Evolutionary conservation across 30 jellyfish, hydroid and myxozoan species (phyloP).

Genomic region (Nemopilema nomurai): DNA sequence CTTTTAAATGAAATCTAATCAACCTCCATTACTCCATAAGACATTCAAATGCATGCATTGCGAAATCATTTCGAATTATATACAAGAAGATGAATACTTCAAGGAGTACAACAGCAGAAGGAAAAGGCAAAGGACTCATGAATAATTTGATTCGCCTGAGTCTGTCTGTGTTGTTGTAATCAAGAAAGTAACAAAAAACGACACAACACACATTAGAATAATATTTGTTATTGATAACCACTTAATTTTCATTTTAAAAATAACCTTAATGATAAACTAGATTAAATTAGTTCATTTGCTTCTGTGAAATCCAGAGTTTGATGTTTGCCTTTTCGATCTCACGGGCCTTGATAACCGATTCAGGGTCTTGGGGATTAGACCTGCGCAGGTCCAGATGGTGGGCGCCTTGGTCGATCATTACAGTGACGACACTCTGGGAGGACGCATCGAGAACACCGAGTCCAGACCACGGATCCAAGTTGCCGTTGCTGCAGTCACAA

Average conservation of each 20-base stretch:
- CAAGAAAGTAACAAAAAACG: neutral
- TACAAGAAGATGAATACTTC: too few relatives aligned
- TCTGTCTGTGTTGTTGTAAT: neutral
- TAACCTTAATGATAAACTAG: neutral
- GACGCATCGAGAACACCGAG: constrained; percentile 86
- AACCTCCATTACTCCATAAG: too few relatives aligned
- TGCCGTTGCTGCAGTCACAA: constrained; percentile 82
- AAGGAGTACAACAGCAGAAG: too few relatives aligned
- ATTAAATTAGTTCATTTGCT: constrained; percentile 10
- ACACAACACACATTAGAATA: too few relatives aligned
- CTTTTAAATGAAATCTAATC: too few relatives aligned
- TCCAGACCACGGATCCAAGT: constrained; percentile 97
- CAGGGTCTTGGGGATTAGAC: constrained; percentile 84
- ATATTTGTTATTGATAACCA: too few relatives aligned
- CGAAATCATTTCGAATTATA: too few relatives aligned
- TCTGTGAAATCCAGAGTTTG: constrained; percentile 75
- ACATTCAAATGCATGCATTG: too few relatives aligned
- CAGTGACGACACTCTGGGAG: constrained; percentile 72
- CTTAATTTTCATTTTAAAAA: neutral
- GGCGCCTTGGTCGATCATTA: constrained; percentile 95
- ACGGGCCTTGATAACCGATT: constrained; percentile 89
- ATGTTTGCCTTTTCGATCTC: constrained; percentile 77
- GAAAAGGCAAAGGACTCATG: too few relatives aligned
- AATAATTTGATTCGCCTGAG: neutral
- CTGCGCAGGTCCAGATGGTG: constrained; percentile 92